phyloP scores from a whole-genome alignment of 2,797 vertebrate species.

The Sternarchorhynchus goeldii region DNA sequence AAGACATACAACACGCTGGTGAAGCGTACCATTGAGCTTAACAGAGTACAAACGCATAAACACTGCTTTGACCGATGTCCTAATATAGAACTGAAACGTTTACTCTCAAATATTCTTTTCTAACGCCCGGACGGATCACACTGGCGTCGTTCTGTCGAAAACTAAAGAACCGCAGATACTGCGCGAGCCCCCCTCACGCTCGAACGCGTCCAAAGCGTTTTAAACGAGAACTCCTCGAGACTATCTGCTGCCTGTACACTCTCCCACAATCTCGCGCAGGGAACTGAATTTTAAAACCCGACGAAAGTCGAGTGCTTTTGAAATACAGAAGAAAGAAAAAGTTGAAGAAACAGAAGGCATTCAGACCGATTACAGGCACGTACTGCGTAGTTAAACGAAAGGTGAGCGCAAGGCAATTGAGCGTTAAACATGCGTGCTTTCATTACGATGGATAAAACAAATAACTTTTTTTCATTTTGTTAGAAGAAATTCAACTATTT shows the following conservation, averaged over 20 bases:
- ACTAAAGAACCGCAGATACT: background rate
- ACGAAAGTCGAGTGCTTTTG: conserved; percentile 50
- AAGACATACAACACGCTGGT: too few species aligned
- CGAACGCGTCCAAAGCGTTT: background rate
- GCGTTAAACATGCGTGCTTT: too few species aligned
- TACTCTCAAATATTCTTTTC: background rate
- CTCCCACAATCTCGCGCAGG: background rate
- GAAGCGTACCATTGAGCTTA: background rate
- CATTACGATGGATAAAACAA: too few species aligned
- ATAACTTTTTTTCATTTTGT: too few species aligned
- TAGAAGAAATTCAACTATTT: too few species aligned
- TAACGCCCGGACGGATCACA: background rate
- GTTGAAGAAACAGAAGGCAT: too few species aligned
- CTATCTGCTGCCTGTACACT: background rate
- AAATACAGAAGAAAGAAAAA: conserved; percentile 2
- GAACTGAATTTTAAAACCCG: conserved; percentile 47
- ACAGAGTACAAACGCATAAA: conserved; percentile 16
- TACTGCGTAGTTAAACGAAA: too few species aligned
- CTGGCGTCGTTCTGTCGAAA: too few species aligned
- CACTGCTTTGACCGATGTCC: conserved; percentile 18
- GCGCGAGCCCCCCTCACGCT: background rate
- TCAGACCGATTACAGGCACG: conserved; percentile 30
- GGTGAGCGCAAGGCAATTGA: too few species aligned
- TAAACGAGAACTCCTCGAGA: background rate
- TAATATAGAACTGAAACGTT: conserved; percentile 28